These are phyloP conservation scores for Lepidocolaptes lacrymiger DNA, from an alignment of 2,797 vertebrate genomes.

Conservation along the genomic window DNA sequence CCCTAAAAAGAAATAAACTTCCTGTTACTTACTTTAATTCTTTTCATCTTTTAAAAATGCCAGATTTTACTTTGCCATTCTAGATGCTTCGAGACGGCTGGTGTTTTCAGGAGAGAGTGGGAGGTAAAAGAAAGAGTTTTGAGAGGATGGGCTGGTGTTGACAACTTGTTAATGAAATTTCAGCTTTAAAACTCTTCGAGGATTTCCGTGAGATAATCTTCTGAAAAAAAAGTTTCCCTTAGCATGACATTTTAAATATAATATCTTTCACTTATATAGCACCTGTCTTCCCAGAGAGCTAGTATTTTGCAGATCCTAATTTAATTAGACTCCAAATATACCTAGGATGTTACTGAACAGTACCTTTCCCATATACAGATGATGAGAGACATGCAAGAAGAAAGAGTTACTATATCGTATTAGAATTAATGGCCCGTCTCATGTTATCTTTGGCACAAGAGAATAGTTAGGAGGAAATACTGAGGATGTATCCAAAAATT, in stretches of 20 bases:
- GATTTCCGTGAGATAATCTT: slow-evolving; percentile 33
- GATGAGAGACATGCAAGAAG: background rate
- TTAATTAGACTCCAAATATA: slow-evolving; percentile 42
- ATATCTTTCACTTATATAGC: slow-evolving; percentile 23
- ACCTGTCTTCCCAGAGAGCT: slow-evolving; percentile 26
- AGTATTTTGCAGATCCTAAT: slow-evolving; percentile 38
- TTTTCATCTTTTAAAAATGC: slow-evolving; percentile 5
- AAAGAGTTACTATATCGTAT: background rate
- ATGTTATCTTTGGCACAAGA: background rate
- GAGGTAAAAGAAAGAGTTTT: background rate
- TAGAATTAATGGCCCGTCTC: background rate
- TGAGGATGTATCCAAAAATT: background rate
- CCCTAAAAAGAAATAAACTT: background rate
- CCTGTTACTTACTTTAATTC: background rate
- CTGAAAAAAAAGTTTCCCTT: background rate
- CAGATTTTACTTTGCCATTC: slow-evolving; percentile 11
- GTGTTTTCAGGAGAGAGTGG: slow-evolving; percentile 29
- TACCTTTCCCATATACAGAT: background rate
- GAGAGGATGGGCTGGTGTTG: slow-evolving; percentile 30
- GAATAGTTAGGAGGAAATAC: background rate
- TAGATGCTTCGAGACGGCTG: background rate
- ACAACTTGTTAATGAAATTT: slow-evolving; percentile 63
- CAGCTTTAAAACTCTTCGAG: background rate
- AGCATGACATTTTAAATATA: slow-evolving; percentile 30
- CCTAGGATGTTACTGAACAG: background rate